phyloP scores from a whole-genome alignment of 2,113 vertebrate species.

The Scalopus aquaticus region DNA sequence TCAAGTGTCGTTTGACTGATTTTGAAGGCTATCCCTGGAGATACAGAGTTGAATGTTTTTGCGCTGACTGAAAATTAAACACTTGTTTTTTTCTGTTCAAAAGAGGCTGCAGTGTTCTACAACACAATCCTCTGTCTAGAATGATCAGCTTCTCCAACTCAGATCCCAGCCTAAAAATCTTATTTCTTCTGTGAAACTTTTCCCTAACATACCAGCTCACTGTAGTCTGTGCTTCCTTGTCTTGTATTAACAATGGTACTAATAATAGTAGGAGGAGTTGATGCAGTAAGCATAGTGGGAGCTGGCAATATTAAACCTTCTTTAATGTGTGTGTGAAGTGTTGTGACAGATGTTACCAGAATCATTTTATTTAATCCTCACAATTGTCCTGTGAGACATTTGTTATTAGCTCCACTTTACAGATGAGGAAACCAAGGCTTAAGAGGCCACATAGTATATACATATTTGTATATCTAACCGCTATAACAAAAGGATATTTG shows the following conservation, averaged over 20 bases:
- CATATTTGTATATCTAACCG: background rate
- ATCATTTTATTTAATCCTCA: constrained; percentile 27
- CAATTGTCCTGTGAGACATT: background rate
- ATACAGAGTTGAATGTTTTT: constrained; percentile 36
- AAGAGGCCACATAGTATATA: background rate
- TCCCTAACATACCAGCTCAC: background rate
- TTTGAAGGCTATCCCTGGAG: background rate
- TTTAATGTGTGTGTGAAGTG: background rate
- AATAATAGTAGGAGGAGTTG: background rate
- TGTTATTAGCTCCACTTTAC: background rate
- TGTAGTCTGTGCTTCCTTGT: background rate
- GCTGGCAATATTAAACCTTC: background rate
- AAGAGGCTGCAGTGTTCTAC: background rate
- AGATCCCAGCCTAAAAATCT: background rate
- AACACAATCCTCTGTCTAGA: background rate
- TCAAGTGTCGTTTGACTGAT: background rate
- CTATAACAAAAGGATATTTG: background rate
- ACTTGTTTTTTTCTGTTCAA: background rate
- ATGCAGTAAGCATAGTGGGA: background rate
- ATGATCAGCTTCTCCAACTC: background rate
- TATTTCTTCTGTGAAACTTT: background rate
- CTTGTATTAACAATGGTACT: background rate
- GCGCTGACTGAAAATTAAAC: constrained; percentile 2
- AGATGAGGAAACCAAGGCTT: constrained; percentile 28
- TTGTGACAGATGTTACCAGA: background rate